Percentiles rank a stretch among this genome's conserved stretches.
These are phyloP conservation scores for Diabrotica balteata DNA, from an alignment of 2,888 invertebrate species.

Conservation along the genomic window DNA sequence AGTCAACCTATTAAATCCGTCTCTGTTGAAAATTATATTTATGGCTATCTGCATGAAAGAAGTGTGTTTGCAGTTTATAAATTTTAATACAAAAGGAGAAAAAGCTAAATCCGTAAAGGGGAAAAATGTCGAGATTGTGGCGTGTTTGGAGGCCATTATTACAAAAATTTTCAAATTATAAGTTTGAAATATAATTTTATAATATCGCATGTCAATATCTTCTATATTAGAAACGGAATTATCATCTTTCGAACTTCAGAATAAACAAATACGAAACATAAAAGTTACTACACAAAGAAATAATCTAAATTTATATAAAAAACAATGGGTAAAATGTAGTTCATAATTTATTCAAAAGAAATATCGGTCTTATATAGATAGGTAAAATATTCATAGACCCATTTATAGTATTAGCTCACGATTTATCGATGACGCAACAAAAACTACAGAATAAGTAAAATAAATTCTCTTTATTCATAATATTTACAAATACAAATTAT, in stretches of 20 bases:
- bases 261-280: slow-evolving; percentile 16
- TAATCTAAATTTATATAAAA: too few species aligned
- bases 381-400: too few species aligned
- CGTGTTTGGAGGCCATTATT: slow-evolving; percentile 52
- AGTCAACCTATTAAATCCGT: background rate
- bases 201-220: slow-evolving; percentile 57
- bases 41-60: slow-evolving; percentile 37
- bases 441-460: too few species aligned
- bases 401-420: too few species aligned
- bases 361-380: too few species aligned
- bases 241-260: slow-evolving; percentile 33
- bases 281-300: too few species aligned
- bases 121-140: slow-evolving; percentile 50
- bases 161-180: slow-evolving; percentile 57
- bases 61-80: slow-evolving; percentile 39
- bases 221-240: slow-evolving; percentile 52
- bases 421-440: too few species aligned
- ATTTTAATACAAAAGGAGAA: slow-evolving; percentile 40
- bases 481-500: too few species aligned
- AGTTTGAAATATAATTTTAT: slow-evolving; percentile 56
- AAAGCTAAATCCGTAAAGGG: slow-evolving; percentile 33
- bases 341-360: too few species aligned
- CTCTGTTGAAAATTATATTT: slow-evolving; percentile 28
- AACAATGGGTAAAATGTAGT: too few species aligned
- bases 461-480: too few species aligned